Base-by-base conservation (phyloP, 1,140 invertebrate species). In the Ctenoplectra terminalis region DNA sequence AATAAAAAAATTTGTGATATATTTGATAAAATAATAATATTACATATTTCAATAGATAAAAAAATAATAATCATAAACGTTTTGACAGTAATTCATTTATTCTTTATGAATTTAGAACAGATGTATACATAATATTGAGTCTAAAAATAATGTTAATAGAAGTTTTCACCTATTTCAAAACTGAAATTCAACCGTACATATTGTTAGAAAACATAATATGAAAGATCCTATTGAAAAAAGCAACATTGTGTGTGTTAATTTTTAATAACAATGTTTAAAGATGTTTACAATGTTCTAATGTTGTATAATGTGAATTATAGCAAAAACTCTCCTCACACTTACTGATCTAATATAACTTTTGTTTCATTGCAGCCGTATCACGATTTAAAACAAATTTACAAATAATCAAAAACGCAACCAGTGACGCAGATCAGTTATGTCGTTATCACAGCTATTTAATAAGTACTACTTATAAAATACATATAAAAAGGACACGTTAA, bases 381-480 rank as follows among this genome's bases (percentile, higher is more conserved):
- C 78, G 46, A 81, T 87, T 86, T 61, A 72, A 78, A 84, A 70
- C 61, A 83, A 84, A 72, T 76, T 64, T 72, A 78, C 69, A 63
- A 81, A 78, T 76, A 81, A 87, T 84, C 50, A 48, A 75, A 73
- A 81, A 81, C 69, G 48, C 79, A 87, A 66, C 64, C 63, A 81
- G 83, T 72, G 76, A 84, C 56, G 73, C 82, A 63, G 79, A 75
- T 76, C 63, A 79, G 52, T 80, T 81, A 81, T 75, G 54, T 70
- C 75, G 74, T 82, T 87, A 87, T 88, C 87, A 88, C 87, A 88
- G 87, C 75, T 87, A 88, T 79, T 88, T 60, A 74, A 83, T 86
- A 87, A 86, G 84, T 87, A 86, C 74, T 83, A 83, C 76, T 73
- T 83, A 86, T 83, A 87, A 83, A 88, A 84, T 83, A 71, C 61